Evolutionary conservation across 2,888 invertebrate species (phyloP).

Genomic region (Cheilosia soror): DNA sequence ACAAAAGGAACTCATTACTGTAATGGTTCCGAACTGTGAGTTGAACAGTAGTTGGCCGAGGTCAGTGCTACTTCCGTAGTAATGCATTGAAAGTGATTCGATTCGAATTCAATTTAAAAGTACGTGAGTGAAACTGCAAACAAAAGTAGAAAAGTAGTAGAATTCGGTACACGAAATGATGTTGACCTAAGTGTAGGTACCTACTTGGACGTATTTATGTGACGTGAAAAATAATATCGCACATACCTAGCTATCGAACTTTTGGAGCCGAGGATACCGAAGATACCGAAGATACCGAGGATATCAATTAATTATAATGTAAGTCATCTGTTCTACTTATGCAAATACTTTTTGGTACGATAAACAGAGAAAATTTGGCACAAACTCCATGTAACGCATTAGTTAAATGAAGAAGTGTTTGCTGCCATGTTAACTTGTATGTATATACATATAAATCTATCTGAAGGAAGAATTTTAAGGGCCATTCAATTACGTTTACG

Average conservation of each 20-base stretch:
- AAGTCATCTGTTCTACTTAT: constrained; percentile 69
- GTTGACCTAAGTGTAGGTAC: constrained; percentile 24
- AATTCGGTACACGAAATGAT: constrained; percentile 3
- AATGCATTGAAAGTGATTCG: constrained; percentile 37
- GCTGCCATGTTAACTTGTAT: constrained; percentile 39
- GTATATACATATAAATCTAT: neutral
- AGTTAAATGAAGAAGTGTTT: constrained; percentile 67
- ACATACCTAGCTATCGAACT: neutral
- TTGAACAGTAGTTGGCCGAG: constrained; percentile 57
- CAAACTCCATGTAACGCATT: constrained; percentile 55
- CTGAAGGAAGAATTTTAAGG: constrained; percentile 33
- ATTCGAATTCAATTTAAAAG: constrained; percentile 50
- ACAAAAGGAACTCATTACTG: constrained; percentile 39
- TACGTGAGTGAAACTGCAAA: constrained; percentile 33
- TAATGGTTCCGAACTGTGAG: constrained; percentile 55
- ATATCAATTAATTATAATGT: constrained; percentile 73
- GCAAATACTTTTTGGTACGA: constrained; percentile 33
- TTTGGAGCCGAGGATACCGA: constrained; percentile 39
- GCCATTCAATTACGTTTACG: constrained; percentile 62
- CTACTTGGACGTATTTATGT: neutral
- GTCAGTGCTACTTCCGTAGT: constrained; percentile 54
- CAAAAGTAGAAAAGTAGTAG: neutral
- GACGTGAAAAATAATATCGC: constrained; percentile 12
- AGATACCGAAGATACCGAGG: constrained; percentile 48
- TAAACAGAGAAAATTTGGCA: constrained; percentile 34